These are phyloP conservation scores for Manduca sexta DNA, from an alignment of 1,140 invertebrate genomes.

Conservation along the genomic window DNA sequence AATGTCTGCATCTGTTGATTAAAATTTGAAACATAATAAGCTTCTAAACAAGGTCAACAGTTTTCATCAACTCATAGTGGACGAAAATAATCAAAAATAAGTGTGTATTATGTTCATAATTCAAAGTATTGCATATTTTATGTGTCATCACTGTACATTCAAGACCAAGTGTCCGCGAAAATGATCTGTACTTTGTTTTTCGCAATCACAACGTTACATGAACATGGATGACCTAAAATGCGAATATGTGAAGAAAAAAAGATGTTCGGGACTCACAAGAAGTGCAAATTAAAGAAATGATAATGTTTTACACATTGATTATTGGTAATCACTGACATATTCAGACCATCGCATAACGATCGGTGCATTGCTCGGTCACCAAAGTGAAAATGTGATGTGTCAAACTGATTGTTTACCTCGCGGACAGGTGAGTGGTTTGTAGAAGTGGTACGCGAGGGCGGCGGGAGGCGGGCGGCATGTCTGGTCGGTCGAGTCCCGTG, in stretches of 20 bases:
- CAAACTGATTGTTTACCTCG: conserved; percentile 74
- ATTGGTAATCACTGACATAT: conserved; percentile 49
- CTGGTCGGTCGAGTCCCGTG: conserved; percentile 62
- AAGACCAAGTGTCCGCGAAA: conserved; percentile 65
- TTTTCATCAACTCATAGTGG: conserved; percentile 69
- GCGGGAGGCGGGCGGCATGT: conserved; percentile 65
- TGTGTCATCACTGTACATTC: conserved; percentile 46
- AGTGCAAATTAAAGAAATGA: conserved; percentile 56
- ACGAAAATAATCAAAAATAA: conserved; percentile 69
- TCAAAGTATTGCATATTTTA: conserved; percentile 43
- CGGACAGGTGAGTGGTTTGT: conserved; percentile 68
- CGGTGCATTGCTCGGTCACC: conserved; percentile 55
- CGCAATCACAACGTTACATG: conserved; percentile 74
- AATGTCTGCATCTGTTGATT: conserved; percentile 74
- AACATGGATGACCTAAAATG: conserved; percentile 75
- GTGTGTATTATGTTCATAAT: conserved; percentile 46
- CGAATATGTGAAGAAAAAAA: conserved; percentile 72
- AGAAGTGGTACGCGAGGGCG: conserved; percentile 65
- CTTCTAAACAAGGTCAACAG: conserved; percentile 75
- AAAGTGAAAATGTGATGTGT: conserved; percentile 74
- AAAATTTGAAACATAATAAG: conserved; percentile 74
- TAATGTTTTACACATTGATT: conserved; percentile 51
- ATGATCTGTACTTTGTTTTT: conserved; percentile 72
- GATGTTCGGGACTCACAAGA: conserved; percentile 62
- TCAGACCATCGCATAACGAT: conserved; percentile 45